phyloP scores from a whole-genome alignment of 2,888 invertebrate genomes.

The Macrophya alboannulata region DNA sequence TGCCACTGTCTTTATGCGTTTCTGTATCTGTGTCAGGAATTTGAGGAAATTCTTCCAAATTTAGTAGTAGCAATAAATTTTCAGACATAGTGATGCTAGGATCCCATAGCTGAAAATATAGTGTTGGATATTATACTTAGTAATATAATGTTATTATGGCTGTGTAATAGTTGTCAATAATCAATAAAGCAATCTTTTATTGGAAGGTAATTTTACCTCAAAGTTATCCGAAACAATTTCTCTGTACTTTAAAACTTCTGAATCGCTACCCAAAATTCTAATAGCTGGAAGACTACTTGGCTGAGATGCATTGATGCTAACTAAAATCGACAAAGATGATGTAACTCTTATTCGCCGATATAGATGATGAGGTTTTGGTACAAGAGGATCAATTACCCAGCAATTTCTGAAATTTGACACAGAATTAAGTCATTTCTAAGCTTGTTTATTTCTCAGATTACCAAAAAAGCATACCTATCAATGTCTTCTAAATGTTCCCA shows the following conservation, averaged over 20 bases:
- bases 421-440: not conserved
- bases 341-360: conserved; percentile 74
- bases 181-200: conserved; percentile 15
- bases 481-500: conserved; percentile 72
- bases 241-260: conserved; percentile 69
- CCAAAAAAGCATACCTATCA: conserved; percentile 69
- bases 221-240: conserved; percentile 68
- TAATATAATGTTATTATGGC: conserved; percentile 7
- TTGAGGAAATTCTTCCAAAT: conserved; percentile 71
- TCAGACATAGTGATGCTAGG: conserved; percentile 66
- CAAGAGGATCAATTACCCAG: conserved; percentile 74
- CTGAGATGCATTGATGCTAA: conserved; percentile 72
- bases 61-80: conserved; percentile 72
- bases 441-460: not conserved
- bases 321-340: conserved; percentile 70
- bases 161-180: not conserved
- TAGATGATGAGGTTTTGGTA: conserved; percentile 74
- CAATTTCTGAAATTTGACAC: conserved; percentile 70
- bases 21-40: conserved; percentile 58
- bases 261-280: conserved; percentile 73
- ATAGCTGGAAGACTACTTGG: conserved; percentile 71
- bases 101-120: conserved; percentile 73
- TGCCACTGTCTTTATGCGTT: conserved; percentile 61
- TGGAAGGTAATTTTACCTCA: conserved; percentile 64
- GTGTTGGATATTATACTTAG: not conserved